Evolutionary conservation across 2,113 vertebrate genomes (phyloP), one percentile per base, ranked within the genome.

Genomic region (Notarius quadriscutis): DNA sequence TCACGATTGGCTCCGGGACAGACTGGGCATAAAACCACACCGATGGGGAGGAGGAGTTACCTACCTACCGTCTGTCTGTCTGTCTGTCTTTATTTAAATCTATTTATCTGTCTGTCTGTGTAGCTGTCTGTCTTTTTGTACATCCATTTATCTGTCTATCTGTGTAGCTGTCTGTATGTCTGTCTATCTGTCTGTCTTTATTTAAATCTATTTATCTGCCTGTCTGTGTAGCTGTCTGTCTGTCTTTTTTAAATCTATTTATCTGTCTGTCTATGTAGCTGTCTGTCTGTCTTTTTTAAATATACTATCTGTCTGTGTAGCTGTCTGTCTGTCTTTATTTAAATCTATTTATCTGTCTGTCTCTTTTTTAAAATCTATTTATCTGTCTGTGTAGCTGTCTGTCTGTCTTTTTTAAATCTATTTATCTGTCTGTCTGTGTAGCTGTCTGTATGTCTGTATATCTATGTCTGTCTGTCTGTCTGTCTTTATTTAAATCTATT

Each of bases 1-100:
- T 20, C 62, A 20, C 15, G 62, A 84, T 84, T 84, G 82, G 82
- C 25, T 71, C 3, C 48, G n/a, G 15, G 25, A 84, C 65, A 69
- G 5, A 20, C 50, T 0, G 48, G 7, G 27, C 12, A 48, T 41
- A 15, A 53, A 27, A 78, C 5, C n/a, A 25, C 58, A 14, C 9
- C 27, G 7, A 15, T 9, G 20, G 81, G 81, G 20, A n/a, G 60
- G 60, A 11, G 78, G 14, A 27, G n/a, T 57, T 7, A 79, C 50
- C 75, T 4, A 79, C 27, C 53, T 34, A 34, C 78, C 53, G 62
- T 83, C 72, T 50, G 10, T 50, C 30, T 41, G 34, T 41, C 34
- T 41, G 34, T 41, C 34, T 41, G 34, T 34, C 34, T 34, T 34
- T 34, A 2, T 34, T 34, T 34, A 34, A 34, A 34, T 34, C 34